Conservation (phyloP, 2,888 invertebrate species). For the Chaetoderma sp. region DNA sequence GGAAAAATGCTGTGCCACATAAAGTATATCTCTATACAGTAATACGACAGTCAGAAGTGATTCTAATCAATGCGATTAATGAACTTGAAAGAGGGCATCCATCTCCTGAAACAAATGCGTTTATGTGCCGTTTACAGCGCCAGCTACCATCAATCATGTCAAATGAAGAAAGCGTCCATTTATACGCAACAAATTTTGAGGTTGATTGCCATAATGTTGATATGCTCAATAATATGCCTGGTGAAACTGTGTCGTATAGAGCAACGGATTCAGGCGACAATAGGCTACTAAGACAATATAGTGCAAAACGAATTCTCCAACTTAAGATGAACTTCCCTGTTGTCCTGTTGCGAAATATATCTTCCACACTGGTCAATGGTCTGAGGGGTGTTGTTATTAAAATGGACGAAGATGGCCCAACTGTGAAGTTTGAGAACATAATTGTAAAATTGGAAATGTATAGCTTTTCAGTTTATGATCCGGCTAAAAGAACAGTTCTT, state of each 20-base stretch:
- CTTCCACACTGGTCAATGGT: background rate
- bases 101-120: background rate
- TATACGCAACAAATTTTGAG: background rate
- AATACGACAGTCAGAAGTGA: background rate
- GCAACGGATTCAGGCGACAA: background rate
- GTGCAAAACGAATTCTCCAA: background rate
- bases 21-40: background rate
- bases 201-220: background rate
- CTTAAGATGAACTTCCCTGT: background rate
- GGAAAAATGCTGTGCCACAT: background rate
- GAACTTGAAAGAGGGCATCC: background rate
- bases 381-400: background rate
- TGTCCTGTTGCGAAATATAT: background rate
- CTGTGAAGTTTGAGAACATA: background rate
- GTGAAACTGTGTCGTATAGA: background rate
- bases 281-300: background rate
- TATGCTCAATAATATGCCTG: background rate
- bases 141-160: background rate
- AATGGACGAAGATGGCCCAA: background rate
- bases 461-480: background rate
- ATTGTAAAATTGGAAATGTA: background rate
- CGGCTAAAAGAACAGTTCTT: background rate
- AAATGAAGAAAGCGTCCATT: background rate
- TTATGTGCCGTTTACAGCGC: background rate
- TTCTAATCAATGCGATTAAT: background rate